Evolutionary conservation across 2,797 vertebrate species (phyloP).

Genomic region (Cirrhinus mrigala): DNA sequence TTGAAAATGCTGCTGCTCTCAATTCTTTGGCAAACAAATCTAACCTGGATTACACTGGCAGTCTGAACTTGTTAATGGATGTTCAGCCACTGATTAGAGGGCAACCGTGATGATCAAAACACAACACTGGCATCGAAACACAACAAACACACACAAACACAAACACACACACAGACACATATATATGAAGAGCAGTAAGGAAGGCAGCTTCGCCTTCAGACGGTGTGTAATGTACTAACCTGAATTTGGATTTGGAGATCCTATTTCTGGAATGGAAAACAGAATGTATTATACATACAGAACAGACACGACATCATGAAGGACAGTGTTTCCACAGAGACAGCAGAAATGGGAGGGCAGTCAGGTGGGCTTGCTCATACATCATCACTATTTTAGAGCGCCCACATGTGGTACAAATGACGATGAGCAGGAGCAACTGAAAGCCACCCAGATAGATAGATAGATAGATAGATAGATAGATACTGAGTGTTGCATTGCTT

Average conservation of each 20-base stretch:
- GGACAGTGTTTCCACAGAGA: slow-evolving; percentile 60
- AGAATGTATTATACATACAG: slow-evolving; percentile 87
- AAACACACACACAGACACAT: slow-evolving; percentile 35
- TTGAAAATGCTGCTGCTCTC: not conserved
- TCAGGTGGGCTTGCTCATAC: slow-evolving; percentile 45
- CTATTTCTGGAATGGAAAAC: slow-evolving; percentile 97
- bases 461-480: not conserved
- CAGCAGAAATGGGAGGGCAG: slow-evolving; percentile 34
- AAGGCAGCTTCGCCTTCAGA: slow-evolving; percentile 47
- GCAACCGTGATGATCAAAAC: slow-evolving; percentile 49
- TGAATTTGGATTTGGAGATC: slow-evolving; percentile 99
- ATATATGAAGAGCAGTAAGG: slow-evolving; percentile 28
- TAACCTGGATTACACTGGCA: slow-evolving; percentile 12
- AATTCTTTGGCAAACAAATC: slow-evolving; percentile 21
- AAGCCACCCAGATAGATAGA: not conserved
- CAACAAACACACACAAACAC: slow-evolving; percentile 54
- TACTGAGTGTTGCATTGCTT: not conserved
- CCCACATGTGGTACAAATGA: not conserved
- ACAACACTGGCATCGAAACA: slow-evolving; percentile 41
- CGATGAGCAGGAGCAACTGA: slow-evolving; percentile 35
- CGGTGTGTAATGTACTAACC: slow-evolving; percentile 87
- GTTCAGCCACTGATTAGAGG: slow-evolving; percentile 35
- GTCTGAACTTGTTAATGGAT: slow-evolving; percentile 30
- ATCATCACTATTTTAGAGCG: not conserved
- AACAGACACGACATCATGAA: slow-evolving; percentile 77